A percentile compares a stretch with the other conserved stretches of the same genome.
Conservation (phyloP, 1,140 invertebrate genomes). For the Artemia franciscana region DNA sequence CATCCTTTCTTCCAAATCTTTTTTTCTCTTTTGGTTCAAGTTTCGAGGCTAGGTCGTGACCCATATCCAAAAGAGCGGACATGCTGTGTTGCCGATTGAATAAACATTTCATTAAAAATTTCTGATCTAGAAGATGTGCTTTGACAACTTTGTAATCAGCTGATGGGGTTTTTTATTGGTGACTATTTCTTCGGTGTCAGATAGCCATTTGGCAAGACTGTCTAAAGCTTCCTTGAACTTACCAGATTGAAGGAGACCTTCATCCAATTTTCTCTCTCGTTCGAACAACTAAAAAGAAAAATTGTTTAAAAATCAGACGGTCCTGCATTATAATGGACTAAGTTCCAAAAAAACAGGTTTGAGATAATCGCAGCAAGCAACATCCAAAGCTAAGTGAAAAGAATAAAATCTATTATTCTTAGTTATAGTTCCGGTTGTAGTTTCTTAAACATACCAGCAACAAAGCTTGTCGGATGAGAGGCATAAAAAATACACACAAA, state of each 20-base stretch:
- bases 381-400: too few relatives aligned
- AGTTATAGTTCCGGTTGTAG: too few relatives aligned
- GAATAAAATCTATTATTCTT: too few relatives aligned
- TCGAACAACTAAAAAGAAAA: conserved; percentile 51
- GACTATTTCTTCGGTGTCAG: conserved; percentile 85
- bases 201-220: conserved; percentile 48
- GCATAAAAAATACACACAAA: too few relatives aligned
- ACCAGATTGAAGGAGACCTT: conserved; percentile 72
- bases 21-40: conserved; percentile 56
- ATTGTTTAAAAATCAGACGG: too few relatives aligned
- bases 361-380: too few relatives aligned
- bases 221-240: conserved; percentile 74
- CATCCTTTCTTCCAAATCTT: conserved; percentile 67
- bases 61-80: conserved; percentile 62
- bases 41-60: conserved; percentile 58
- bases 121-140: conserved; percentile 34
- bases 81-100: conserved; percentile 77
- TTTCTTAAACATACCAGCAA: too few relatives aligned
- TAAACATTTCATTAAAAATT: conserved; percentile 87
- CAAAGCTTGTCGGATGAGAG: too few relatives aligned
- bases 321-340: too few relatives aligned
- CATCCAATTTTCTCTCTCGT: conserved; percentile 64
- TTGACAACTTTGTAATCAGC: conserved; percentile 94
- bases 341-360: too few relatives aligned
- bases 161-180: conserved; percentile 88